Conservation (phyloP, 2,888 invertebrate genomes). For the Tenthredo notha region DNA sequence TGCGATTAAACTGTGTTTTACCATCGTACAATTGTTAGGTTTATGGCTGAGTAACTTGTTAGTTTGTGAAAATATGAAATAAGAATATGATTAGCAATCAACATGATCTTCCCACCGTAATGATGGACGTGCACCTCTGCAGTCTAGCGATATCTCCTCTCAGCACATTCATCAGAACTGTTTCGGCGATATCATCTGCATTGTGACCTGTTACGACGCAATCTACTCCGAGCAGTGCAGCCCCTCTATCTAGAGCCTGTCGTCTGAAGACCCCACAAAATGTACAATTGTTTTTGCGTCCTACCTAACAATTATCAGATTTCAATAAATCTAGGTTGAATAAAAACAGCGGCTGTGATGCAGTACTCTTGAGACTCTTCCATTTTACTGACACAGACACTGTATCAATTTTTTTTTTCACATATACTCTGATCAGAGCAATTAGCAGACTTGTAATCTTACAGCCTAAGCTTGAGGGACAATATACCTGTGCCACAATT, state of each 20-base stretch:
- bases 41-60: neutral
- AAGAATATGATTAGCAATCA: neutral
- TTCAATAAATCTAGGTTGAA: conserved; percentile 7
- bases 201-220: conserved; percentile 98
- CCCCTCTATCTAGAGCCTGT: conserved; percentile 97
- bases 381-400: neutral
- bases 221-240: conserved; percentile 91
- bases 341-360: neutral
- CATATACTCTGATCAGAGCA: neutral
- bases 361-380: neutral
- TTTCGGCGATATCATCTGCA: conserved; percentile 99
- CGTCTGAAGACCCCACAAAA: conserved; percentile 97
- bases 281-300: conserved; percentile 97
- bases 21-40: neutral
- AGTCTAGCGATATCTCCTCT: conserved; percentile 97
- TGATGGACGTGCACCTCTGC: conserved; percentile 93
- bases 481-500: conserved; percentile 90
- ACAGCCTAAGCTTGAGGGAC: neutral
- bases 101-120: conserved; percentile 84
- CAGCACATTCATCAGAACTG: conserved; percentile 97
- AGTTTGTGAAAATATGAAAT: neutral
- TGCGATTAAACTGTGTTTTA: neutral
- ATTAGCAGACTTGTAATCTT: neutral
- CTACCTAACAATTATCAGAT: conserved; percentile 79
- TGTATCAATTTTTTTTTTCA: neutral